A percentile compares a stretch with the other conserved stretches of the same genome.
These are phyloP conservation scores for Drosophila mulleri DNA, from an alignment of 2,888 invertebrate genomes.

Conservation along the genomic window DNA sequence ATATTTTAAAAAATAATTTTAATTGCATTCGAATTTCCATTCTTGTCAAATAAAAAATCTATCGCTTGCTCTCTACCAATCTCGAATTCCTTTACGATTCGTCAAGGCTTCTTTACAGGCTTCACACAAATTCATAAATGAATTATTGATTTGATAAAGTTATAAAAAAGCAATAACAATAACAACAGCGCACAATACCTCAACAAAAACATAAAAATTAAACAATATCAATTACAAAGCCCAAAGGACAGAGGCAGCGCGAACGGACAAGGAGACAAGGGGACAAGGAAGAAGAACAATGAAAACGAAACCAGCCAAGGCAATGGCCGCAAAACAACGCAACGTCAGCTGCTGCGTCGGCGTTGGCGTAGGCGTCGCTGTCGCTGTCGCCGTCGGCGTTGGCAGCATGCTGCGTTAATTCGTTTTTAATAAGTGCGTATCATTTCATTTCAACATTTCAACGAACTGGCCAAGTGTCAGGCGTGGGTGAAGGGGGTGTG, in stretches of 20 bases:
- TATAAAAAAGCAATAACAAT: constrained; percentile 11
- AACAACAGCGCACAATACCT: constrained; percentile 24
- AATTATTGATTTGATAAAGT: constrained; percentile 48
- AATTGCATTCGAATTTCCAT: not conserved
- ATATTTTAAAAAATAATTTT: no score
- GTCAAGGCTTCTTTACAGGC: constrained; percentile 18
- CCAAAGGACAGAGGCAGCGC: constrained; percentile 56
- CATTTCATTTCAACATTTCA: constrained; percentile 79
- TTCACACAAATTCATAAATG: constrained; percentile 33
- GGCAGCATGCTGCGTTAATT: constrained; percentile 77
- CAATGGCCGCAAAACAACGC: constrained; percentile 40
- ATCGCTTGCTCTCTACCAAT: not conserved
- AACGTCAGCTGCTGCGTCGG: constrained; percentile 39
- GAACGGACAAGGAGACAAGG: constrained; percentile 25
- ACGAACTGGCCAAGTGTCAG: constrained; percentile 39
- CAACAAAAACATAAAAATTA: constrained; percentile 38
- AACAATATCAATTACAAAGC: constrained; percentile 75
- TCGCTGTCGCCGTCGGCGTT: constrained; percentile 10
- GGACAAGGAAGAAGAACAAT: constrained; percentile 53
- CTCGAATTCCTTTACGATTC: constrained; percentile 23
- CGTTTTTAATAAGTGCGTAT: constrained; percentile 82
- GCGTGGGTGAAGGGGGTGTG: not conserved
- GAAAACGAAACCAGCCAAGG: constrained; percentile 49
- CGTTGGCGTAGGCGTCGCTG: constrained; percentile 10
- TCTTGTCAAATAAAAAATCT: not conserved